phyloP scores from a whole-genome alignment of 2,113 vertebrate genomes.

The Taurulus bubalis region DNA sequence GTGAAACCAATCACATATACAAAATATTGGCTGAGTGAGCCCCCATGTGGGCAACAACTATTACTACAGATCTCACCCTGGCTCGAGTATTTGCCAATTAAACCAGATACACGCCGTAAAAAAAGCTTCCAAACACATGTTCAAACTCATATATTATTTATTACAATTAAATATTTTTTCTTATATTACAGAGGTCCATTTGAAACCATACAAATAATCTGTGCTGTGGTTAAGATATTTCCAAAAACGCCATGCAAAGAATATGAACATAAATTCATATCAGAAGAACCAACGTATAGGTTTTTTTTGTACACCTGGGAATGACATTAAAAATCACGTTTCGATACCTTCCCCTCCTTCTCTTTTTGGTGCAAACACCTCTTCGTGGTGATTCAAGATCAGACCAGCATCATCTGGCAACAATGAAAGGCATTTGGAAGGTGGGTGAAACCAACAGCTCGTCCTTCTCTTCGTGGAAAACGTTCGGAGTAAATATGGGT shows the following conservation, averaged over 20 bases:
- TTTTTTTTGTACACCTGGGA: conserved; percentile 75
- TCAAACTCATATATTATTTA: conserved; percentile 89
- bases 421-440: conserved; percentile 78
- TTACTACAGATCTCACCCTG: conserved; percentile 47
- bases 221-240: conserved; percentile 85
- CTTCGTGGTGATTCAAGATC: conserved; percentile 68
- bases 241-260: conserved; percentile 82
- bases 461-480: conserved; percentile 58
- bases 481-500: conserved; percentile 58
- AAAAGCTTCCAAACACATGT: conserved; percentile 32
- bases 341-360: conserved; percentile 13
- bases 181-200: conserved; percentile 87
- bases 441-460: conserved; percentile 63
- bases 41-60: conserved; percentile 55
- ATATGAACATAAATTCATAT: conserved; percentile 76
- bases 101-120: not conserved
- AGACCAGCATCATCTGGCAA: conserved; percentile 66
- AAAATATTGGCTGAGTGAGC: conserved; percentile 33
- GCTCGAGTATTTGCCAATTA: not conserved
- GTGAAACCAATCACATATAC: not conserved
- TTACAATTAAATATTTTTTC: conserved; percentile 88
- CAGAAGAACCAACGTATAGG: conserved; percentile 68
- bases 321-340: conserved; percentile 61
- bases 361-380: conserved; percentile 77
- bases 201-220: conserved; percentile 87